Evolutionary conservation across 2,888 invertebrate species (phyloP), one percentile per base, ranked within the genome.

Genomic region (Eilema sororculum): DNA sequence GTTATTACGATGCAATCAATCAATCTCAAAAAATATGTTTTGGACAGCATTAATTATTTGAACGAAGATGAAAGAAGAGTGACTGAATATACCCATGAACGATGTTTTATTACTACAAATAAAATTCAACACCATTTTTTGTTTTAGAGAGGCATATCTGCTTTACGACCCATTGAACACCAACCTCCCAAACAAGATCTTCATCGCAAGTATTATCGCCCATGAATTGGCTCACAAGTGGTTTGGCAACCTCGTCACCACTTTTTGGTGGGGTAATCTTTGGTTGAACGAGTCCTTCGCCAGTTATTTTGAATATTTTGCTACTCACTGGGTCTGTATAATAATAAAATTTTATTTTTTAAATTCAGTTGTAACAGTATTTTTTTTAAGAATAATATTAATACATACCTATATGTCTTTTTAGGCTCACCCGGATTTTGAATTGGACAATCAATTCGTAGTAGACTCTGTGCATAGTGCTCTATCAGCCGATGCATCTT

Each of bases 151-250:
- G 77, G 95, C 95, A 0, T 95, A 95, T 67, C 85, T 95, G 0
- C 77, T 96, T 6, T 95, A 94, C 76, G 95, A 96, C 61, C 81
- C 85, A 6, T 66, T 77, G 0, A 87, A 96, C 74, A 95, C 96
- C 0, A 95, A 95, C 62, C 66, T 93, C 3, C 75, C 65, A 46
- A 92, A 90, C 70, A 94, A 96, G 79, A 95, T 96, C 78, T 89
- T 91, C 68, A 95, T 97, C 8, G 96, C 96, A 0, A 93, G 96
- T 0, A 96, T 96, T 9, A 93, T 97, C 73, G 96, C 97, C 0
- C 98, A 98, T 87, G 98, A 98, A 87, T 89, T 98, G 61, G 97
- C 97, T 0, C 98, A 98, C 90, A 97, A 97, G 89, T 98, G 98
- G 98, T 98, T 98, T 85, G 98, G 98, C 9, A 97, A 98, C 87